These are phyloP conservation scores for Spinus pinus DNA, from an alignment of 2,797 vertebrate species.

Conservation along the genomic window DNA sequence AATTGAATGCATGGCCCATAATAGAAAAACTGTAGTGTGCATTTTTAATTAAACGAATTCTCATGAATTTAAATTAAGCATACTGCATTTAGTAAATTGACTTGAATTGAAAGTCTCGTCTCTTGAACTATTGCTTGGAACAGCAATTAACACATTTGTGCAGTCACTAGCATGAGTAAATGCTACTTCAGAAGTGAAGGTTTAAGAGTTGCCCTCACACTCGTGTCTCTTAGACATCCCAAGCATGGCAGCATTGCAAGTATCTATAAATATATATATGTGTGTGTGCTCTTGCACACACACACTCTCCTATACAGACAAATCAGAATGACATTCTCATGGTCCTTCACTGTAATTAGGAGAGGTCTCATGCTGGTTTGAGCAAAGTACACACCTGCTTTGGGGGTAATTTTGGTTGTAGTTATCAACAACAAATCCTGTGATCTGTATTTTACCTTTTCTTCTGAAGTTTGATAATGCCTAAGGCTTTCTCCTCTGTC, in stretches of 20 bases:
- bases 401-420: not conserved
- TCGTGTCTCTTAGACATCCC: not conserved
- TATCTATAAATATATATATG: not conserved
- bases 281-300: not conserved
- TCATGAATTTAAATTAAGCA: conserved; percentile 1
- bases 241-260: not conserved
- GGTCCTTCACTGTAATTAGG: not conserved
- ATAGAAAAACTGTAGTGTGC: not conserved
- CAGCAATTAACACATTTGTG: not conserved
- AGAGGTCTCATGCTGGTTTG: not conserved
- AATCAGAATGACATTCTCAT: not conserved
- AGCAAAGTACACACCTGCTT: not conserved
- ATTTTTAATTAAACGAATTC: conserved; percentile 5
- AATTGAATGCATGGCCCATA: not conserved
- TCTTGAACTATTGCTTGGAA: not conserved
- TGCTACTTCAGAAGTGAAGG: not conserved
- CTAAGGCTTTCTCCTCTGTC: not conserved
- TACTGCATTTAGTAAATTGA: not conserved
- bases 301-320: not conserved
- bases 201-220: not conserved
- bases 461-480: not conserved
- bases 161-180: not conserved
- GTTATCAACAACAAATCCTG: not conserved
- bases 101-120: not conserved
- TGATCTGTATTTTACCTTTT: not conserved